Conservation (phyloP, 2,113 vertebrate genomes). For the Gymnocephalus cernua region DNA sequence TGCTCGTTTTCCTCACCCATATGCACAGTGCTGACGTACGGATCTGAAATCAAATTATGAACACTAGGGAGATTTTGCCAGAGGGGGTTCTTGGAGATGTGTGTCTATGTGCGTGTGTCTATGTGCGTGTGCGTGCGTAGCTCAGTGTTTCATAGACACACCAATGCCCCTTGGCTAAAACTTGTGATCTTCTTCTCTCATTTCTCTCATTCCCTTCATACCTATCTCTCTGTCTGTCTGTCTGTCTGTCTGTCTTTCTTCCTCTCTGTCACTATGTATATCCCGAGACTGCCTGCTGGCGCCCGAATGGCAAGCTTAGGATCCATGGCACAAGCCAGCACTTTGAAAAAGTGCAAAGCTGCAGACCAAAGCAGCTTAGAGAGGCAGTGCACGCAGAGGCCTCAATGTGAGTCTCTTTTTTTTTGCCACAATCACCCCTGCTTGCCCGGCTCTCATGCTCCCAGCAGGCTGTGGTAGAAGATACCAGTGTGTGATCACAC, state of each 20-base stretch:
- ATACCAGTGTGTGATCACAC: conserved; percentile 69
- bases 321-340: conserved; percentile 64
- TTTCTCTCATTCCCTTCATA: conserved; percentile 30
- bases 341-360: conserved; percentile 80
- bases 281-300: conserved; percentile 54
- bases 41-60: conserved; percentile 76
- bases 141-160: conserved; percentile 45
- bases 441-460: conserved; percentile 51
- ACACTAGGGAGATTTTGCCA: conserved; percentile 63
- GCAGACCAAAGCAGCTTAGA: conserved; percentile 78
- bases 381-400: conserved; percentile 59
- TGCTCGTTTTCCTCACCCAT: conserved; percentile 40
- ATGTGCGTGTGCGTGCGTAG: conserved; percentile 1
- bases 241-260: conserved; percentile 12
- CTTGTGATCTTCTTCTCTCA: conserved; percentile 45
- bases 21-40: conserved; percentile 56
- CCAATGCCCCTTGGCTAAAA: conserved; percentile 57
- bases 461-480: conserved; percentile 60
- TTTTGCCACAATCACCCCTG: conserved; percentile 42
- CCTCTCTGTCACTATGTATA: conserved; percentile 34
- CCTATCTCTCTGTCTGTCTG: conserved; percentile 18
- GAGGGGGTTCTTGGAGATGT: conserved; percentile 49
- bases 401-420: conserved; percentile 53
- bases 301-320: conserved; percentile 65
- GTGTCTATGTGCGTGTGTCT: conserved; percentile 26